These are phyloP conservation scores for Drosophila austrosaltans DNA, from an alignment of 2,888 invertebrate genomes.

Conservation along the genomic window DNA sequence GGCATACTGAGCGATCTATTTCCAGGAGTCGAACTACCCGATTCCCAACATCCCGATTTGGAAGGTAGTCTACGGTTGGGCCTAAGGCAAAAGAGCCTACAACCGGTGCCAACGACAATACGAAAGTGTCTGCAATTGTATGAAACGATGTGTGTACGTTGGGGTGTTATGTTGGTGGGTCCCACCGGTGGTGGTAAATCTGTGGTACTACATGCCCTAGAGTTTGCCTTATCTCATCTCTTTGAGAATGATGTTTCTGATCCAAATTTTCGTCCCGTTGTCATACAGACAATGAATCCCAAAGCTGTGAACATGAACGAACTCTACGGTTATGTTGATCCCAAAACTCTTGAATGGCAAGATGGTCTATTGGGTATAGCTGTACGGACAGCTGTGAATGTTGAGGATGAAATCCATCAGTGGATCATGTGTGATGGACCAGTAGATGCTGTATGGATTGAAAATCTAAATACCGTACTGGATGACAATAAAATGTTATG, in stretches of 20 bases:
- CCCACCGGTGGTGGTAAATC: constrained; percentile 95
- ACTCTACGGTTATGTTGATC: constrained; percentile 93
- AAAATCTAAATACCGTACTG: constrained; percentile 95
- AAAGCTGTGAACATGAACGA: constrained; percentile 95
- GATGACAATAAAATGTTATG: constrained; percentile 98
- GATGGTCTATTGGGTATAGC: constrained; percentile 91
- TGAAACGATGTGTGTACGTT: constrained; percentile 95
- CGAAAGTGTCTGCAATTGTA: constrained; percentile 89
- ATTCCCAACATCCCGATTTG: constrained; percentile 91
- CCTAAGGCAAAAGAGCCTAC: constrained; percentile 85
- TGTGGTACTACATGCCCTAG: constrained; percentile 89
- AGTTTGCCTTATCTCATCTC: constrained; percentile 88
- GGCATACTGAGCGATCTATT: constrained; percentile 96
- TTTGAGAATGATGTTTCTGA: constrained; percentile 86
- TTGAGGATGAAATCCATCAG: constrained; percentile 88
- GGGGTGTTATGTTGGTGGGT: constrained; percentile 96
- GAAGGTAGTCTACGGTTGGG: constrained; percentile 87
- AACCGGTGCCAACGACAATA: constrained; percentile 85
- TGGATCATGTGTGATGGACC: constrained; percentile 97
- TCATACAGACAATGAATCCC: constrained; percentile 92
- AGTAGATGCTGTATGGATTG: constrained; percentile 97
- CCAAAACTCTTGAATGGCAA: constrained; percentile 94
- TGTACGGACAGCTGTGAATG: constrained; percentile 77
- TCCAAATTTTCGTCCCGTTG: constrained; percentile 88
- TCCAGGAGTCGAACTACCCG: constrained; percentile 91